These are phyloP conservation scores for Limnodromus scolopaceus DNA, from an alignment of 2,797 vertebrate species.

Conservation along the genomic window DNA sequence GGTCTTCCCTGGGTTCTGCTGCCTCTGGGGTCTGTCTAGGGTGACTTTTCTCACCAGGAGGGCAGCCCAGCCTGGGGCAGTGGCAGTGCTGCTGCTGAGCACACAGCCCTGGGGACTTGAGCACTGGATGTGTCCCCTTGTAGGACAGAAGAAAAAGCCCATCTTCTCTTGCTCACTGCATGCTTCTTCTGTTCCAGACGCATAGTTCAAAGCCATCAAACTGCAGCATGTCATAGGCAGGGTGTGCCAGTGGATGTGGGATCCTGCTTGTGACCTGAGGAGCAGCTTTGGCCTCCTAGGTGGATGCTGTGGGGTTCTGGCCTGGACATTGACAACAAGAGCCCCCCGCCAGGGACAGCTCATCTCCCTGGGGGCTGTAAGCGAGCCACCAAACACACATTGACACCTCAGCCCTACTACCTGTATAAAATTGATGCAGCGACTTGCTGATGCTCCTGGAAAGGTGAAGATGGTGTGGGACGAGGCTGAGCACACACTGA, in stretches of 20 bases:
- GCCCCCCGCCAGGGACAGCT: neutral
- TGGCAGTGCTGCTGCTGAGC: neutral
- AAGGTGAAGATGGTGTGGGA: neutral
- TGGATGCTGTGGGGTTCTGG: neutral
- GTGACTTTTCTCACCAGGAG: neutral
- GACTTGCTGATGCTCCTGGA: neutral
- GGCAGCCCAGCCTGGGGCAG: neutral
- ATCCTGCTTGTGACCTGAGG: neutral
- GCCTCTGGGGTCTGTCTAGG: neutral
- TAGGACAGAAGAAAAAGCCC: neutral
- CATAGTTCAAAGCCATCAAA: slow-evolving; percentile 75
- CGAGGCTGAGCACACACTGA: neutral
- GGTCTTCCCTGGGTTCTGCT: neutral
- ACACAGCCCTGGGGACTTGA: neutral
- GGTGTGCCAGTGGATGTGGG: fast-evolving
- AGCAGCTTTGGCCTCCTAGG: neutral
- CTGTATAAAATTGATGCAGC: neutral
- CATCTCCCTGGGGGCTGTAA: neutral
- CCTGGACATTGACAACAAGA: neutral
- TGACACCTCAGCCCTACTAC: neutral
- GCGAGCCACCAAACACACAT: neutral
- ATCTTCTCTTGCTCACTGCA: neutral
- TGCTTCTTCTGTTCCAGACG: slow-evolving; percentile 44
- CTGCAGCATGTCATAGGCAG: slow-evolving; percentile 77
- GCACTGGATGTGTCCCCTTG: neutral